Evolutionary conservation across 2,888 invertebrate species (phyloP).

Genomic region (Petrolisthes manimaculis): DNA sequence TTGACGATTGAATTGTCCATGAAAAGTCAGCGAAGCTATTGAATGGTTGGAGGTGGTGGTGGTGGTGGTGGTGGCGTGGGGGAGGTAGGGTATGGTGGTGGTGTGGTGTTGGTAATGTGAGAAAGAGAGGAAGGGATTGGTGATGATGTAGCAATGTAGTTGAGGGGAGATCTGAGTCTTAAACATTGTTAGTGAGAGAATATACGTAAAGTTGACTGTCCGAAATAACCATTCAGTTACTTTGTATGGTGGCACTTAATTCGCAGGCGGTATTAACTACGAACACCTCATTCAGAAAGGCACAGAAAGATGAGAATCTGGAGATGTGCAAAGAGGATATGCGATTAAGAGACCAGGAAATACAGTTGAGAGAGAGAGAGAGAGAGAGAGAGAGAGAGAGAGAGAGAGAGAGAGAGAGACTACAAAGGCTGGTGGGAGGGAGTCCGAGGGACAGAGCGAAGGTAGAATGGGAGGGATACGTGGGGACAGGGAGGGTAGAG

Average conservation of each 20-base stretch:
- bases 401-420: neutral
- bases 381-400: neutral
- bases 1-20: neutral
- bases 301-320: neutral
- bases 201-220: no score
- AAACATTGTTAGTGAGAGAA: no score
- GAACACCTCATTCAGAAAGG: neutral
- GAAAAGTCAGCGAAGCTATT: neutral
- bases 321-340: neutral
- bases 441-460: neutral
- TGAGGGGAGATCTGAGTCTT: no score
- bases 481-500: neutral
- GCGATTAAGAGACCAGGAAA: neutral
- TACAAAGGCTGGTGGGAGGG: neutral
- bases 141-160: no score
- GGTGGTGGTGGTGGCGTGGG: neutral
- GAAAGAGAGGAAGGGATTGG: no score
- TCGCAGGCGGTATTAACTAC: no score
- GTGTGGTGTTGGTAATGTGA: neutral
- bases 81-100: neutral
- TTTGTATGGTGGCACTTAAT: no score
- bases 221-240: no score
- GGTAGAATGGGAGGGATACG: neutral
- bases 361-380: neutral
- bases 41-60: neutral